Evolutionary conservation across 2,113 vertebrate genomes (phyloP).

Genomic region (Laterallus jamaicensis): DNA sequence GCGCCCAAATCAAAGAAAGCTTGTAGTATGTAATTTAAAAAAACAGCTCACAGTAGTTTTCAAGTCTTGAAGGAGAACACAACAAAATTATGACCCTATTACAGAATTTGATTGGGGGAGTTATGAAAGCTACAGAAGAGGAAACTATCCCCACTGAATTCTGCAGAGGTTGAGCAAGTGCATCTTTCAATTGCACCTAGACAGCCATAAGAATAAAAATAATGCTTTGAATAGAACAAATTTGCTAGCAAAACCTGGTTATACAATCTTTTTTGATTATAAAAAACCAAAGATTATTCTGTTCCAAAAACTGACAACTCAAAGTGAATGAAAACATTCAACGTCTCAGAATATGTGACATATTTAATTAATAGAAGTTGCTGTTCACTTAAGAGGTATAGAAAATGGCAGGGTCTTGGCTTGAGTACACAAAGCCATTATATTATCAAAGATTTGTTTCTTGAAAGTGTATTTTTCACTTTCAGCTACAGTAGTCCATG

Average conservation of each 20-base stretch:
- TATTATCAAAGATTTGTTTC: not conserved
- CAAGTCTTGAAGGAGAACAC: not conserved
- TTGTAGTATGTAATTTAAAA: not conserved
- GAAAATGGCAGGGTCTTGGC: not conserved
- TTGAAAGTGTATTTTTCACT: not conserved
- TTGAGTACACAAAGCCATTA: not conserved
- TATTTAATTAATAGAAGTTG: not conserved
- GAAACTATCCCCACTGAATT: not conserved
- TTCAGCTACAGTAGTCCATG: not conserved
- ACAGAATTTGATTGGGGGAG: not conserved
- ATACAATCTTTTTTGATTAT: not conserved
- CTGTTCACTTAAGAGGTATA: not conserved
- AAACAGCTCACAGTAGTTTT: not conserved
- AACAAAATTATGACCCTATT: not conserved
- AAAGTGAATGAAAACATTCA: not conserved
- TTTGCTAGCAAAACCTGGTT: not conserved
- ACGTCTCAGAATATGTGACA: not conserved
- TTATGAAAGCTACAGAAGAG: not conserved
- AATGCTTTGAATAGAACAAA: not conserved
- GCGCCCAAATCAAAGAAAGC: not conserved
- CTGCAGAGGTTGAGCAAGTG: not conserved
- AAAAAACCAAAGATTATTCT: not conserved
- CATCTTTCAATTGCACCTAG: not conserved
- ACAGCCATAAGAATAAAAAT: not conserved
- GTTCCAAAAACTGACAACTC: not conserved